Base-by-base conservation (phyloP, 2,113 vertebrate species). In the Bos indicus region DNA sequence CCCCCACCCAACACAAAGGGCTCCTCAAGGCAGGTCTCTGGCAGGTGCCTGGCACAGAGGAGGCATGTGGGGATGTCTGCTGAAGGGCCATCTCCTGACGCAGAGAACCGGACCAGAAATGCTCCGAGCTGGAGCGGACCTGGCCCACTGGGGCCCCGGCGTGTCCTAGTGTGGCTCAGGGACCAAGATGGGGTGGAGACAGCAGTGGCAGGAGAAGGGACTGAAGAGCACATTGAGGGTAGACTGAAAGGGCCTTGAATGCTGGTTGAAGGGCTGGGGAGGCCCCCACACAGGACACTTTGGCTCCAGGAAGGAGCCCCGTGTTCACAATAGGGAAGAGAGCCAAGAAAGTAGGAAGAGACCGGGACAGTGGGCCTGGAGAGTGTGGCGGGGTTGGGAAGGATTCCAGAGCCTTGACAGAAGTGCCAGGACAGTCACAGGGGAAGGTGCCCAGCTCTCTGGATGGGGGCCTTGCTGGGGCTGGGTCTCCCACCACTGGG, bases 341-440 rank as follows among this genome's bases (percentile, higher is more conserved):
- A 52, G 57, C 43, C 2, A 1, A 43, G 80, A 25, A 54, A 64
- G 28, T 17, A 84, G 43, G 17, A 26, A 59, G 78, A 74, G 21
- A 15, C 13, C 0, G 7, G 54, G 46, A 5, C 26, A 19, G 7
- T 6, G 2, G 17, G 5, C 48, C 59, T 6, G 21, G 48, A 51
- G 51, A 4, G 46, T 2, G 11, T 2, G 25, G 56, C 13, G 19
- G 36, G 7, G 48, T 12, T 12, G 11, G n/a, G 46, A 48, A 60
- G 15, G 60, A 7, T 28, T 51, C 86, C 46, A 88, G 57, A 82
- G 43, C 21, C 74, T 83, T 40, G 26, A 21, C 1, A 7, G 10
- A 71, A 80, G 33, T 9, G 15, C 71, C 71, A 67, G 67, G 30
- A 17, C 48, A 77, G 43, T 54, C 71, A 13, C 30, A 43, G 57